A percentile compares a stretch with the other conserved stretches of the same genome.
Conservation (phyloP, 1,140 invertebrate species). For the Helicoverpa zea region DNA sequence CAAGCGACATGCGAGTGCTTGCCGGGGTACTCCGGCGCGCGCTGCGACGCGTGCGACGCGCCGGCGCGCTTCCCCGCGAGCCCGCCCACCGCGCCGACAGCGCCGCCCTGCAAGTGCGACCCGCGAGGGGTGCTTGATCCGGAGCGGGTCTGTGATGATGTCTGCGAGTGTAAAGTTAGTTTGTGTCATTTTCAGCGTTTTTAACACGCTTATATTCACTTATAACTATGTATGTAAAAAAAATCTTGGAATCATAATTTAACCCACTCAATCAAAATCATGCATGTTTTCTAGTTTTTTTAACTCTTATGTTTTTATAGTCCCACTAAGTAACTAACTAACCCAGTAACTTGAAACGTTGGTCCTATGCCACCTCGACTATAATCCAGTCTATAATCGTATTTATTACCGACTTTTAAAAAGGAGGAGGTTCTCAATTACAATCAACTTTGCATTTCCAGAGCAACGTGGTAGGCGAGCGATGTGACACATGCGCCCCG, state of each 20-base stretch:
- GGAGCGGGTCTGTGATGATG: slow-evolving; percentile 91
- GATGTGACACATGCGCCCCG: slow-evolving; percentile 93
- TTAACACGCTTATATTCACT: too few relatives aligned
- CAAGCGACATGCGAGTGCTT: slow-evolving; percentile 92
- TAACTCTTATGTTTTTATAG: too few relatives aligned
- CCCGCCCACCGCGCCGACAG: slow-evolving; percentile 74
- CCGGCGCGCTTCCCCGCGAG: slow-evolving; percentile 94
- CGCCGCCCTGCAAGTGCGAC: slow-evolving; percentile 92
- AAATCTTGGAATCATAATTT: too few relatives aligned
- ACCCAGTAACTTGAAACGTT: too few relatives aligned
- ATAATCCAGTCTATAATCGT: too few relatives aligned
- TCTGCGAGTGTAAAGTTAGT: slow-evolving; percentile 94
- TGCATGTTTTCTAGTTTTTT: too few relatives aligned
- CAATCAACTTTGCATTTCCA: slow-evolving; percentile 55
- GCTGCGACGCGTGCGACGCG: slow-evolving; percentile 95
- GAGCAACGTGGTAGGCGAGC: slow-evolving; percentile 92
- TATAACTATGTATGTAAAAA: too few relatives aligned
- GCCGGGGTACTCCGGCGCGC: slow-evolving; percentile 92
- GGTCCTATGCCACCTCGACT: too few relatives aligned
- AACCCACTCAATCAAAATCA: too few relatives aligned
- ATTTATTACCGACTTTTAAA: too few relatives aligned
- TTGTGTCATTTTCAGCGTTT: too few relatives aligned
- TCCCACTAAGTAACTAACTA: too few relatives aligned
- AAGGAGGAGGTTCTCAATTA: background rate
- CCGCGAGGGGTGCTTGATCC: slow-evolving; percentile 90